Evolutionary conservation across 2,888 invertebrate species (phyloP).

Genomic region (Epicampocera succincta): DNA sequence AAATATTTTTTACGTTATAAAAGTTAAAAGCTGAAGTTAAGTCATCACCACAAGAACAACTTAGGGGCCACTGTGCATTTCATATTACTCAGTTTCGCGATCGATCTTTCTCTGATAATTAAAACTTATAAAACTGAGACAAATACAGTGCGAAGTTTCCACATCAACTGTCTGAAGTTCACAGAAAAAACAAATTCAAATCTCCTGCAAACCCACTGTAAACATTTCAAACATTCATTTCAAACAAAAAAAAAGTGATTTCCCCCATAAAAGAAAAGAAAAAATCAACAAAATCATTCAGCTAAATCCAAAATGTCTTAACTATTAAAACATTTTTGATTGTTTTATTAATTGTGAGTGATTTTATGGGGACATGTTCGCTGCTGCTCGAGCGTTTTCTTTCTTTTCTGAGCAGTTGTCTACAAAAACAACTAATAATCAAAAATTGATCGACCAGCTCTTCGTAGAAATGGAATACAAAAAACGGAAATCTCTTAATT

Average conservation of each 20-base stretch:
- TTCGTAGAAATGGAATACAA: slow-evolving; percentile 43
- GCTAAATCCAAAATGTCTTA: slow-evolving; percentile 41
- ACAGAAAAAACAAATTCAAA: no score
- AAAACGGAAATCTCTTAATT: slow-evolving; percentile 53
- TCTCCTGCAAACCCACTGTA: no score
- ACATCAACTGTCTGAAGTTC: no score
- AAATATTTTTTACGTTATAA: no score
- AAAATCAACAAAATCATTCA: slow-evolving; percentile 2
- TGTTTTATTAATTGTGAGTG: slow-evolving; percentile 26
- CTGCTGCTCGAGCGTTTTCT: slow-evolving; percentile 23
- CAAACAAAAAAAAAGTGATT: background rate
- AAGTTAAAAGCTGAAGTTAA: no score
- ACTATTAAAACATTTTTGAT: slow-evolving; percentile 44
- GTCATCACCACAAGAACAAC: no score
- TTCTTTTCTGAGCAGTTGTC: slow-evolving; percentile 46
- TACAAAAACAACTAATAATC: slow-evolving; percentile 8
- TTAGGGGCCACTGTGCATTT: no score
- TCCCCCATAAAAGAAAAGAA: no score
- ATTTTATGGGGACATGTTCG: slow-evolving; percentile 7
- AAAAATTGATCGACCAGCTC: slow-evolving; percentile 51
- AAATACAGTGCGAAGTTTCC: no score
- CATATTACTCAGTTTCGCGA: no score
- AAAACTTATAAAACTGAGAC: no score
- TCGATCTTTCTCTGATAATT: no score
- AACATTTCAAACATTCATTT: background rate